A percentile compares a stretch with the other conserved stretches of the same genome.
phyloP scores from a whole-genome alignment of 2,888 invertebrate genomes.

The Aphrophora alni region DNA sequence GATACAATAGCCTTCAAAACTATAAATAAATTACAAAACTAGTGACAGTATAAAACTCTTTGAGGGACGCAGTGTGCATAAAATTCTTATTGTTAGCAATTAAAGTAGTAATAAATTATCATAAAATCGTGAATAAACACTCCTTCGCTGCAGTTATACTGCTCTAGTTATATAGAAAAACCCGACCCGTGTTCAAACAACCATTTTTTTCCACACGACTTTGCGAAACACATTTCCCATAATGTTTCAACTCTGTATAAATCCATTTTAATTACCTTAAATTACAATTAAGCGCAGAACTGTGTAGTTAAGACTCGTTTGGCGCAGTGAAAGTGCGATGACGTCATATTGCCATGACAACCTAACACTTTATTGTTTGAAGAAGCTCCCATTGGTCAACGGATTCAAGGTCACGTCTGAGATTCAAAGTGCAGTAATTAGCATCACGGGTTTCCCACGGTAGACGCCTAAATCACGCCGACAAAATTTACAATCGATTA shows the following conservation, averaged over 20 bases:
- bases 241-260: neutral
- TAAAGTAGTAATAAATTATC: neutral
- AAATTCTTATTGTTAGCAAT: slow-evolving; percentile 2
- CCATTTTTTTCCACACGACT: neutral
- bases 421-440: neutral
- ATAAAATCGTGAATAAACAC: neutral
- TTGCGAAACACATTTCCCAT: slow-evolving; percentile 1
- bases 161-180: neutral
- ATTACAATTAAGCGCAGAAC: neutral
- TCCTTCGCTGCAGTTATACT: neutral
- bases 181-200: neutral
- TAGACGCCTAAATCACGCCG: neutral
- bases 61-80: neutral
- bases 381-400: neutral
- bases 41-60: neutral
- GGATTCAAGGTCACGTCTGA: neutral
- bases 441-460: neutral
- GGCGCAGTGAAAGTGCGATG: neutral
- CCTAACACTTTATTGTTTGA: neutral
- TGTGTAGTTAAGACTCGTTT: neutral
- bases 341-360: neutral
- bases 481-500: neutral
- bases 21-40: neutral
- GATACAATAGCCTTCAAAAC: neutral
- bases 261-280: slow-evolving; percentile 2